A percentile compares a stretch with the other conserved stretches of the same genome.
phyloP scores from a whole-genome alignment of 1,140 invertebrate species.

The Mylabris phalerata region DNA sequence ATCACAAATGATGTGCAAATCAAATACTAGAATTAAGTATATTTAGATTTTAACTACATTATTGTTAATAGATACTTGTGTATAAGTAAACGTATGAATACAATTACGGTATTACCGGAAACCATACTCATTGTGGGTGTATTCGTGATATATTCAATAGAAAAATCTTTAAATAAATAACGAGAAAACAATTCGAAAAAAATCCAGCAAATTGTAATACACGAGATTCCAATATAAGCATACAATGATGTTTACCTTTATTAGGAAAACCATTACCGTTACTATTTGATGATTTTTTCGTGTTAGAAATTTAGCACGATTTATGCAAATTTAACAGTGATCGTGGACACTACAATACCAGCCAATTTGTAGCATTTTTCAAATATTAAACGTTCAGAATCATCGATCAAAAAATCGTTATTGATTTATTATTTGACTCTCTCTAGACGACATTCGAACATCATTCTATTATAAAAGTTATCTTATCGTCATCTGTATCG shows the following conservation, averaged over 20 bases:
- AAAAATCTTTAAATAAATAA: too few species aligned
- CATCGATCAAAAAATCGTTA: not conserved
- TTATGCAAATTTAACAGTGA: slow-evolving; percentile 19
- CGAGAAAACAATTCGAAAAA: slow-evolving; percentile 7
- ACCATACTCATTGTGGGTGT: slow-evolving; percentile 3
- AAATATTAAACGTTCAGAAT: not conserved
- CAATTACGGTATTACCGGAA: slow-evolving; percentile 9
- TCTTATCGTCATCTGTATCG: slow-evolving; percentile 5
- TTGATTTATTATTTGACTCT: not conserved
- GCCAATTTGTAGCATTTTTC: slow-evolving; percentile 4
- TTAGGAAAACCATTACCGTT: slow-evolving; percentile 21
- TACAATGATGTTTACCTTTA: slow-evolving; percentile 22
- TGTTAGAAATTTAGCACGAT: slow-evolving; percentile 13
- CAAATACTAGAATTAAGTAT: slow-evolving; percentile 10
- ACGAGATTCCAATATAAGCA: slow-evolving; percentile 24
- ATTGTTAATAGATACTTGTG: not conserved
- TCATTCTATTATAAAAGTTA: slow-evolving; percentile 5
- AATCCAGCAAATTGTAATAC: slow-evolving; percentile 16
- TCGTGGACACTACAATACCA: slow-evolving; percentile 20
- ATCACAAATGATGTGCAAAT: slow-evolving; percentile 1
- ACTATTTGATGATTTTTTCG: slow-evolving; percentile 12
- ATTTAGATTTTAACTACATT: not conserved
- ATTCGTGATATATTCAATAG: slow-evolving; percentile 8
- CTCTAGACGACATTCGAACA: not conserved
- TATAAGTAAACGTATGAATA: not conserved